These are phyloP conservation scores for Peromyscus attwateri DNA, from an alignment of 2,797 vertebrate species.

Conservation along the genomic window DNA sequence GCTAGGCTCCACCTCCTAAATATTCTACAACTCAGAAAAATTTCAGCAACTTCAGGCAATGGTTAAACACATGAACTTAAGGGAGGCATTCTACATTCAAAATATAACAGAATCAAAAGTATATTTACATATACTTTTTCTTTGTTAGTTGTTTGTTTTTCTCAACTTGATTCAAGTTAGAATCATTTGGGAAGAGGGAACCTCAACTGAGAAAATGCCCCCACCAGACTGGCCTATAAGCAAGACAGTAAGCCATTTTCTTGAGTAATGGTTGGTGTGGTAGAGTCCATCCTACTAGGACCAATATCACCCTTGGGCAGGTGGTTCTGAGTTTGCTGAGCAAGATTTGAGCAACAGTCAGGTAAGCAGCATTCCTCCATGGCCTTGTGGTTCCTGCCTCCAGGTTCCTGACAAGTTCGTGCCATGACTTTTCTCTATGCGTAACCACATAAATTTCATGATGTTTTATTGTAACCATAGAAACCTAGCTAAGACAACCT, in stretches of 20 bases:
- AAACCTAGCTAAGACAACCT: background rate
- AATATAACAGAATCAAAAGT: background rate
- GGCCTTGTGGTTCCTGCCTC: background rate
- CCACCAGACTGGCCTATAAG: background rate
- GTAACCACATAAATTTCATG: background rate
- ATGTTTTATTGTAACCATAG: background rate
- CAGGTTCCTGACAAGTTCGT: background rate
- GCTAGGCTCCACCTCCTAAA: background rate
- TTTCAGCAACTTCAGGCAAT: background rate
- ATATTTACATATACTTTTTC: background rate
- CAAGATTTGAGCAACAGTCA: background rate
- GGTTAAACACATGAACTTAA: background rate
- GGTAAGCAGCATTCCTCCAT: background rate
- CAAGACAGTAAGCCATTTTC: background rate
- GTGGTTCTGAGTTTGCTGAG: background rate
- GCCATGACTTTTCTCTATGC: background rate
- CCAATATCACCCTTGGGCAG: background rate
- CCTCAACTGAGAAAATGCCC: too few species aligned
- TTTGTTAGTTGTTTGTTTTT: background rate
- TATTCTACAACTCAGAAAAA: background rate
- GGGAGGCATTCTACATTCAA: background rate
- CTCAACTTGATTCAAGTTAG: background rate
- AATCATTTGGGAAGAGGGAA: too few species aligned
- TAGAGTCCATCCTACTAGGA: background rate
- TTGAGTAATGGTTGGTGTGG: background rate